Evolutionary conservation across 2,888 invertebrate species (phyloP).

Genomic region (Noctua janthe): DNA sequence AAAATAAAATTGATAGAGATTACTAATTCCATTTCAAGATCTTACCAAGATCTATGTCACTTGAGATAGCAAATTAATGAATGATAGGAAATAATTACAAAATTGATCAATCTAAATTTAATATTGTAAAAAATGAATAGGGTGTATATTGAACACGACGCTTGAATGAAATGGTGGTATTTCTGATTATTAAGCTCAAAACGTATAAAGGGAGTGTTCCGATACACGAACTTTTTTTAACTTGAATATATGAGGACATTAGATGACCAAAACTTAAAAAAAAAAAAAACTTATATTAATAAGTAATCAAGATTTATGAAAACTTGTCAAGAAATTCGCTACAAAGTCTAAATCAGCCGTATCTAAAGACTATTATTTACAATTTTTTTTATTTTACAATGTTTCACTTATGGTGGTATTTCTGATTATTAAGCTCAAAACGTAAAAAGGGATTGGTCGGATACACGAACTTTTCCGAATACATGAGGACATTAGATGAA

Average conservation of each 20-base stretch:
- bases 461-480: not conserved
- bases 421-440: no score
- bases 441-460: not conserved
- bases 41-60: not conserved
- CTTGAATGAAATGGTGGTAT: not conserved
- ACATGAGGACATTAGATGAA: no score
- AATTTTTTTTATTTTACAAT: no score
- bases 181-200: constrained; percentile 9
- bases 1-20: not conserved
- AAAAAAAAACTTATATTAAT: no score
- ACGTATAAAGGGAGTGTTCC: not conserved
- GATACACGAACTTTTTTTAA: not conserved
- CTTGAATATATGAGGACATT: no score
- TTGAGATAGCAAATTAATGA: constrained; percentile 25
- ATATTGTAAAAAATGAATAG: not conserved
- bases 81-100: not conserved
- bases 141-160: not conserved
- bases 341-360: no score
- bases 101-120: constrained; percentile 14
- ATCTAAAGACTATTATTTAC: no score
- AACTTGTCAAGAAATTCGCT: no score
- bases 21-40: not conserved
- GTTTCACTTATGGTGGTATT: no score
- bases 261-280: no score
- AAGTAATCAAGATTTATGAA: no score